Conservation (phyloP, 1,140 invertebrate species). For the Drosophila carrolli region DNA sequence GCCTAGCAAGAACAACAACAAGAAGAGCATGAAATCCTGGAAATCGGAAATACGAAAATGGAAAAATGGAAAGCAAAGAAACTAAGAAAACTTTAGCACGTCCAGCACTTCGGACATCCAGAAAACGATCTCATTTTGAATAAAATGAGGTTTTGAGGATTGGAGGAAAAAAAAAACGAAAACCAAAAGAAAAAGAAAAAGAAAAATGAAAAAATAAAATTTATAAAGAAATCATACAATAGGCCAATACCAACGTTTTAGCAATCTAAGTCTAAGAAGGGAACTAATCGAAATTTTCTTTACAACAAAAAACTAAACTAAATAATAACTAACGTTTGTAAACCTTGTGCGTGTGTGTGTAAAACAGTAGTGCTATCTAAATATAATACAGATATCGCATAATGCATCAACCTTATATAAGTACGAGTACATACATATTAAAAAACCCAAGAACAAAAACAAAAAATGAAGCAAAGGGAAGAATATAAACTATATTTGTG, state of each 20-base stretch:
- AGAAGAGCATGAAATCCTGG: conserved; percentile 22
- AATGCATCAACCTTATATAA: conserved; percentile 60
- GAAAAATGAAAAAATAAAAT: conserved; percentile 18
- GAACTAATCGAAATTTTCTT: conserved; percentile 60
- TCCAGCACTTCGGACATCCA: conserved; percentile 15
- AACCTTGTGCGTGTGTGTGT: conserved; percentile 61
- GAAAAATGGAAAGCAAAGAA: conserved; percentile 9
- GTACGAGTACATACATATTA: conserved; percentile 49
- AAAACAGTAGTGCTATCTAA: conserved; percentile 49
- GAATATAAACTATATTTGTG: conserved; percentile 63
- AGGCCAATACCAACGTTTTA: conserved; percentile 77
- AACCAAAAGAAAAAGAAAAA: background rate
- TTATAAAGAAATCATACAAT: conserved; percentile 66
- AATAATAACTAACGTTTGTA: conserved; percentile 47
- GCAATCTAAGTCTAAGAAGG: conserved; percentile 61
- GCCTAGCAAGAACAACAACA: conserved; percentile 43
- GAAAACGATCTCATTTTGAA: conserved; percentile 24
- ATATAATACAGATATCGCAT: conserved; percentile 53
- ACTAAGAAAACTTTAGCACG: conserved; percentile 12
- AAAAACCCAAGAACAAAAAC: conserved; percentile 2
- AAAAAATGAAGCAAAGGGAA: background rate
- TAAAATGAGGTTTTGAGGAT: conserved; percentile 31
- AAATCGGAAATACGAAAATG: conserved; percentile 18
- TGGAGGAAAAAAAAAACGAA: conserved; percentile 11
- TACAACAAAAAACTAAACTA: conserved; percentile 35